Percentiles rank a stretch among this genome's conserved stretches.
These are phyloP conservation scores for Leptinotarsa tumamoca DNA, from an alignment of 2,888 invertebrate genomes.

Conservation along the genomic window DNA sequence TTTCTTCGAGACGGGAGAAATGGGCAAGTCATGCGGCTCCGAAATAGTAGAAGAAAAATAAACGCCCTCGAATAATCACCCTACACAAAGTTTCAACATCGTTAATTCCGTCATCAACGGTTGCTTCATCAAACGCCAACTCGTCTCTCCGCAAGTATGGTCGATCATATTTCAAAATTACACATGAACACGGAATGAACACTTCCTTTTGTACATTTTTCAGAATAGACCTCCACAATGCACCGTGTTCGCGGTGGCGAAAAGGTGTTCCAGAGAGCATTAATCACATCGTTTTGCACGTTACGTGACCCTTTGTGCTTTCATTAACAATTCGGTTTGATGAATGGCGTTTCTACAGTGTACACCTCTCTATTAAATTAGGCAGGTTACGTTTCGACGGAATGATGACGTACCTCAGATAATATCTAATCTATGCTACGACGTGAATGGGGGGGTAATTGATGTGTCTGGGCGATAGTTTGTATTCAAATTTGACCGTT, in stretches of 20 bases:
- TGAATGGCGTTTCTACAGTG: slow-evolving; percentile 39
- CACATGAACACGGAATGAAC: not conserved
- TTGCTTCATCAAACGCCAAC: too few species aligned
- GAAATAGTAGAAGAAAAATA: too few species aligned
- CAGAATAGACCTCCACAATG: not conserved
- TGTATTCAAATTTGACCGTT: not conserved
- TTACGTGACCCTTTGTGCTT: slow-evolving; percentile 42
- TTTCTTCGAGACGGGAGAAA: too few species aligned
- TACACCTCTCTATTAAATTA: slow-evolving; percentile 42
- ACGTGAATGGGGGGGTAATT: not conserved
- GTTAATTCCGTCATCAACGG: too few species aligned
- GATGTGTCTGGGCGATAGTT: not conserved
- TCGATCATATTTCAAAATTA: slow-evolving; percentile 1
- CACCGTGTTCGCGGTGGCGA: not conserved
- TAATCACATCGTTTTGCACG: slow-evolving; percentile 36
- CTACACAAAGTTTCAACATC: too few species aligned
- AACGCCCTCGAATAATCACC: too few species aligned
- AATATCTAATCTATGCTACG: not conserved
- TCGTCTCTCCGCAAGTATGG: not conserved
- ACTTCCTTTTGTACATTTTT: not conserved
- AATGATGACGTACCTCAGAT: slow-evolving; percentile 11
- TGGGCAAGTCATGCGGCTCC: too few species aligned
- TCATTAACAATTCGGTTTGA: slow-evolving; percentile 44
- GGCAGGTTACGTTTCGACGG: slow-evolving; percentile 30
- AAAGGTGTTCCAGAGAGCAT: slow-evolving; percentile 26